Evolutionary conservation across 2,113 vertebrate genomes (phyloP), one percentile per base, ranked within the genome.

Genomic region (Thymallus thymallus): DNA sequence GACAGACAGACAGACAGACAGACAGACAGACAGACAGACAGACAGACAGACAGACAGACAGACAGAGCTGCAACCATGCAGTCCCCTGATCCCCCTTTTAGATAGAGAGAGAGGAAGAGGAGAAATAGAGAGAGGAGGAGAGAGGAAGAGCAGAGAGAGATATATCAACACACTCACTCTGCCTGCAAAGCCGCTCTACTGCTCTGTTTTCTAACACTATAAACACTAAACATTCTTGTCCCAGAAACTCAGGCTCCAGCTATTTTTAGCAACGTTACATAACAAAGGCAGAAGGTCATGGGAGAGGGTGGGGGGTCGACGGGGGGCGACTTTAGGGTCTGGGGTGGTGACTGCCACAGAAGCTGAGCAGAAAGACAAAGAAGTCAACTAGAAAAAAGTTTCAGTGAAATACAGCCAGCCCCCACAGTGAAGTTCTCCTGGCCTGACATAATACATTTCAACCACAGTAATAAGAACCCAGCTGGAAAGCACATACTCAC

Each of bases 201-300:
- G 18, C 56, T 6, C 75, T 69, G 72, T 73, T 86, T 69, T 81
- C 71, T 29, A 14, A 51, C 46, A 22, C 56, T 16, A 22, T 55
- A 41, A 74, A 83, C 68, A 78, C 79, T 30, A 82, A 85, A 85
- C 85, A 84, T 76, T 81, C 82, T 82, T 82, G 76, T 74, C 68
- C 64, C 68, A 70, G 63, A 84, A 62, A 61, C 26, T 32, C 48
- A 29, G 66, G 41, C 73, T 79, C 72, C 73, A 70, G 58, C 83
- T 91, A 88, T 88, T 90, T 91, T 87, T 86, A 87, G 80, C 51
- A 51, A 1, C 76, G 85, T 90, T 91, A 83, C 75, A 85, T 90
- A 89, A 90, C 75, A 68, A 84, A 84, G 75, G 78, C 82, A 65
- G 74, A 79, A 86, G 84, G 82, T 89, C 83, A 82, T 74, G 70